Conservation (phyloP, 2,888 invertebrate species). For the Cerastis leucographa region DNA sequence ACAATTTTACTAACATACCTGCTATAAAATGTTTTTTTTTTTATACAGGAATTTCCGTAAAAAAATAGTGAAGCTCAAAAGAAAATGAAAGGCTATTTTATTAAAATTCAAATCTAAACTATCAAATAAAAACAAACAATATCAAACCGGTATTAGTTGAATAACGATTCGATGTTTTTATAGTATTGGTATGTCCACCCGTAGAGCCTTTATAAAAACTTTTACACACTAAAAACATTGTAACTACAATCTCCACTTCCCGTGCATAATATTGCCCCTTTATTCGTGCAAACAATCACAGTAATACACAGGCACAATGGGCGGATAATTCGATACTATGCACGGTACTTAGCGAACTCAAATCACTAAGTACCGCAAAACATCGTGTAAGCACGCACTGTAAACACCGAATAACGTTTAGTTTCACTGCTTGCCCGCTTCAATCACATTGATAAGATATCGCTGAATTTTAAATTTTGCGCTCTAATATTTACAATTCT, state of each 20-base stretch:
- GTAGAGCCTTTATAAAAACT: conserved; percentile 42
- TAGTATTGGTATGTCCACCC: conserved; percentile 36
- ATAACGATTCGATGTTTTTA: conserved; percentile 34
- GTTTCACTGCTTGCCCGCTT: conserved; percentile 70
- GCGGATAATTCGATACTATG: conserved; percentile 72
- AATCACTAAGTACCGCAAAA: conserved; percentile 74
- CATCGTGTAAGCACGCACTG: conserved; percentile 77
- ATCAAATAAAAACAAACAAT: conserved; percentile 35
- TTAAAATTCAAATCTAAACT: neutral
- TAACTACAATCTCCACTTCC: conserved; percentile 31
- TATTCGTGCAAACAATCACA: conserved; percentile 61
- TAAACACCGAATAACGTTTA: conserved; percentile 72
- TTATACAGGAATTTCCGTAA: neutral
- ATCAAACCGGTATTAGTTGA: conserved; percentile 53
- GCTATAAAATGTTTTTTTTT: neutral
- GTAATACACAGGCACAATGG: conserved; percentile 70
- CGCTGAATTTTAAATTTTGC: conserved; percentile 67
- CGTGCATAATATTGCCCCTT: conserved; percentile 49
- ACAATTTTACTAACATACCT: neutral
- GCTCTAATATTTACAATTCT: conserved; percentile 73
- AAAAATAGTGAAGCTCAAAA: neutral
- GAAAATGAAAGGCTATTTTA: neutral
- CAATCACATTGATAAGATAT: conserved; percentile 83
- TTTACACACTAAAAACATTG: conserved; percentile 55
- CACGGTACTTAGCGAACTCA: conserved; percentile 68